Conservation (phyloP, 1,140 invertebrate species). For the Nixonia krombeini region DNA sequence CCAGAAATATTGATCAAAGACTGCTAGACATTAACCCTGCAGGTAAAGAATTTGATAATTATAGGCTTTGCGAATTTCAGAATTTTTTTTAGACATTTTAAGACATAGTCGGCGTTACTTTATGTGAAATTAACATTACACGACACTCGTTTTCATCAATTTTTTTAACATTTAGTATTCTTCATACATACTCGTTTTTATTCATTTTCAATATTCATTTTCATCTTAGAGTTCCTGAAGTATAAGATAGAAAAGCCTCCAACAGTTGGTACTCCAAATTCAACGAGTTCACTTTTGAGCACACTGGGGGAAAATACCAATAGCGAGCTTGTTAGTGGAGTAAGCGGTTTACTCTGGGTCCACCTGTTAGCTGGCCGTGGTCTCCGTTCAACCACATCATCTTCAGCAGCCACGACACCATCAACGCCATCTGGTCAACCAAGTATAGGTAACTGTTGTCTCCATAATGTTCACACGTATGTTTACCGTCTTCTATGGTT, state of each 20-base stretch:
- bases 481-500: no score
- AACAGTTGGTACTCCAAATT: slow-evolving; percentile 70
- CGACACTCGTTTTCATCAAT: no score
- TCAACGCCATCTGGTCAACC: slow-evolving; percentile 75
- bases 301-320: slow-evolving; percentile 62
- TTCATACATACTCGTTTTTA: no score
- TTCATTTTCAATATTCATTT: no score
- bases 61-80: slow-evolving; percentile 1
- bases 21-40: slow-evolving; percentile 91
- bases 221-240: slow-evolving; percentile 88
- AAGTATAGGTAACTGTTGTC: slow-evolving; percentile 60
- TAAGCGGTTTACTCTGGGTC: slow-evolving; percentile 92
- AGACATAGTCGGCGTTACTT: no score
- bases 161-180: no score
- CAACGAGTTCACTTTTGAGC: slow-evolving; percentile 67
- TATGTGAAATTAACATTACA: no score
- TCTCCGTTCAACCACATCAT: slow-evolving; percentile 82
- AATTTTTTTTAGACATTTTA: slow-evolving; percentile 14
- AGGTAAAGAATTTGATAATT: slow-evolving; percentile 67
- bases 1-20: slow-evolving; percentile 76
- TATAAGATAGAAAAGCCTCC: slow-evolving; percentile 90
- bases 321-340: slow-evolving; percentile 74
- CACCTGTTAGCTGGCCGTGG: slow-evolving; percentile 92
- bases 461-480: background rate
- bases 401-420: slow-evolving; percentile 76